Percentiles rank a stretch among this genome's conserved stretches.
phyloP scores from a whole-genome alignment of 2,797 vertebrate species.

The Neopelma chrysocephalum region DNA sequence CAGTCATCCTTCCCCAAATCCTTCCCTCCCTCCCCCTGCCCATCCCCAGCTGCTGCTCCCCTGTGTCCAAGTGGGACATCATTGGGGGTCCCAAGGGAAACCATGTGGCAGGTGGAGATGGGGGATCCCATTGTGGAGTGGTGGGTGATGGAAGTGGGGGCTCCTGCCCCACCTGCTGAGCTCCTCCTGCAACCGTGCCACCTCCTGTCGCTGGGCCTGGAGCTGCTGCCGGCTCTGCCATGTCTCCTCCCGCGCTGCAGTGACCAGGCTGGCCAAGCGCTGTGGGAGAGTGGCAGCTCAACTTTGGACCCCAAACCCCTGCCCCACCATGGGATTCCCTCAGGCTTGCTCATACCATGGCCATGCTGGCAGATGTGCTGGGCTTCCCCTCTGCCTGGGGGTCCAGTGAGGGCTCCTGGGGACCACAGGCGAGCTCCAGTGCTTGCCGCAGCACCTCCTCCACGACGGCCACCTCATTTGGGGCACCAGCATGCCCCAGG shows the following conservation, averaged over 20 bases:
- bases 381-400: not conserved
- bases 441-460: not conserved
- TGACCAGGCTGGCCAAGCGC: not conserved
- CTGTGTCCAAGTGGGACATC: not conserved
- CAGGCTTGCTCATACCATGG: not conserved
- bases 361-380: not conserved
- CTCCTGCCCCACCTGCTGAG: slow-evolving; percentile 32
- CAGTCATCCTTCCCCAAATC: not conserved
- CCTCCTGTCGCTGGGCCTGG: slow-evolving; percentile 9
- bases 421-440: accelerated
- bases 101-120: not conserved
- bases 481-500: not conserved
- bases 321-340: accelerated
- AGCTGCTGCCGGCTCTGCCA: slow-evolving; percentile 26
- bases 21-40: not conserved
- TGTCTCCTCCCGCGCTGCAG: not conserved
- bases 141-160: not conserved
- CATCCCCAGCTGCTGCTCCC: not conserved
- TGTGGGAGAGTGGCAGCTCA: not conserved
- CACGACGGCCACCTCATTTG: not conserved
- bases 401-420: not conserved
- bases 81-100: not conserved
- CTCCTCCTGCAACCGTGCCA: slow-evolving; percentile 66
- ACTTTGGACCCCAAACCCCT: accelerated
- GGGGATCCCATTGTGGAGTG: not conserved